Base-by-base conservation (phyloP, 2,797 vertebrate genomes). In the Trematomus bernacchii region DNA sequence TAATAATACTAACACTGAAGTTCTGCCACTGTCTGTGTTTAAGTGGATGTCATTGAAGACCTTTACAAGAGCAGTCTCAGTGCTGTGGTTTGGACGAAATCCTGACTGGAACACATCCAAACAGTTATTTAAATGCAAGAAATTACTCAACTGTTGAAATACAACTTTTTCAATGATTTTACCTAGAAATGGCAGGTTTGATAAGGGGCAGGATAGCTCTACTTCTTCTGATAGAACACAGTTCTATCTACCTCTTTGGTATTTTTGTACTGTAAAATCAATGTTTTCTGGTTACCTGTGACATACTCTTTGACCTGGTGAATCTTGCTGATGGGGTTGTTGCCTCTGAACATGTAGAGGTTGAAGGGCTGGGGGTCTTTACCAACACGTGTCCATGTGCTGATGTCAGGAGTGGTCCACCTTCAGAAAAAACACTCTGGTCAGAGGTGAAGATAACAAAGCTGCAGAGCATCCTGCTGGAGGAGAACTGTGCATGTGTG, bases 271-370 rank as follows among this genome's bases (percentile, higher is more conserved):
- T 18, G 15, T 60, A 12, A 9, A 37, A 37, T 37, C 33, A 10
- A 44, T 14, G 3, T 70, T 11, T 64, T 40, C 16, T 57, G n/a
- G 46, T 96, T 94, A 99, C 98, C 98, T 96, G 97, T 99, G 76
- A 99, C 97, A 47, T 99, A 99, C 83, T 99, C 98, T 91, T 98
- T 99, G 79, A 99, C 96, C 70, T 99, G 96, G 0, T 99, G 97
- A 72, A 99, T 96, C 91, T 99, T 99, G 94, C 98, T 99, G 84
- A 98, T 95, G 7, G 98, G 98, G 80, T 99, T 99, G 91, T 99
- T 99, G 86, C 98, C 97, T 75, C 96, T 93, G 87, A 99, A 99
- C 98, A 99, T 99, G 85, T 99, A 99, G 43, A 99, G 93, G 91
- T 99, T 99, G 90, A 99, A 99, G 57, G 98, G 98, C 75, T 96